These are phyloP conservation scores for Pampus argenteus DNA, from an alignment of 2,797 vertebrate genomes.

Conservation along the genomic window DNA sequence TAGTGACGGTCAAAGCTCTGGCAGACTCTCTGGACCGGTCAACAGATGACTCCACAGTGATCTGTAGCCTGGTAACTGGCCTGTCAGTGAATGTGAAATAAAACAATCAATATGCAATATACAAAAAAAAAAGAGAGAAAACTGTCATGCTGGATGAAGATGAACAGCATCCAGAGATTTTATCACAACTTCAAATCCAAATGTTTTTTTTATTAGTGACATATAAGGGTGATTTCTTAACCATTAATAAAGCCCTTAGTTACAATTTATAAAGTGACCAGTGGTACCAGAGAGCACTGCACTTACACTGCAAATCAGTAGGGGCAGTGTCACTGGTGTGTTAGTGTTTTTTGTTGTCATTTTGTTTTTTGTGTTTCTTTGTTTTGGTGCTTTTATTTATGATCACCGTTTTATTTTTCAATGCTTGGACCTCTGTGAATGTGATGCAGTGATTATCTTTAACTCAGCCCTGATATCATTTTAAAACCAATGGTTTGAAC, in stretches of 20 bases:
- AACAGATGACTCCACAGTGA: too few species aligned
- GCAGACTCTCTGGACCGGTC: too few species aligned
- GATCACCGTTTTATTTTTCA: slow-evolving; percentile 2
- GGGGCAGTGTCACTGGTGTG: not conserved
- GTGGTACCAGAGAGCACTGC: not conserved
- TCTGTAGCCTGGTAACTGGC: too few species aligned
- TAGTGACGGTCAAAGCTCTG: too few species aligned
- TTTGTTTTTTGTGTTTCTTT: not conserved
- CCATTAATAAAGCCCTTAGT: not conserved
- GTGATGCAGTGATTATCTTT: not conserved
- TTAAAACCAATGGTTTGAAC: slow-evolving; percentile 4
- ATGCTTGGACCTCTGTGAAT: slow-evolving; percentile 12
- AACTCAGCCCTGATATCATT: not conserved
- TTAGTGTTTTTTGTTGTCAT: too few species aligned
- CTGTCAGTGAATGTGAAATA: too few species aligned
- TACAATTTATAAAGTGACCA: slow-evolving; percentile 1
- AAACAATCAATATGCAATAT: too few species aligned
- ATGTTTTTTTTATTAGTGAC: not conserved
- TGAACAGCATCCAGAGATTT: not conserved
- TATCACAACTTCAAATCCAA: slow-evolving; percentile 3
- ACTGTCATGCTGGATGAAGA: not conserved
- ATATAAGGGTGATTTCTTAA: not conserved
- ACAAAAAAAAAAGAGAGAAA: slow-evolving; percentile 18
- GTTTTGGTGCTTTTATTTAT: not conserved
- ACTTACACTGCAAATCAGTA: not conserved